phyloP scores from a whole-genome alignment of 2,888 invertebrate genomes.

The Hirtodrosophila histrioides region DNA sequence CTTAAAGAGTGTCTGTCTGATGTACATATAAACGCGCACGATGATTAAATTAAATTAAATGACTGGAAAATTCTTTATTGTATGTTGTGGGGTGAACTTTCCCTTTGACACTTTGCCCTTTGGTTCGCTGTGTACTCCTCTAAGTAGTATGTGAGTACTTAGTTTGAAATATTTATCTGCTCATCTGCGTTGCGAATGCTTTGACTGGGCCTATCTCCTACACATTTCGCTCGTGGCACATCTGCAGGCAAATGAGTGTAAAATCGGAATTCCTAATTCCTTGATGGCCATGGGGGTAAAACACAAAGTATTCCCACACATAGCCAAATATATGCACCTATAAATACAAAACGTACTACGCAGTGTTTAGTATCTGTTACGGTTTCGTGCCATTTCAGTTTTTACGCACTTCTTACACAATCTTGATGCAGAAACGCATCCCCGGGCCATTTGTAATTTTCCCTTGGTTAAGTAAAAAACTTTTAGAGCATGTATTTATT shows the following conservation, averaged over 20 bases:
- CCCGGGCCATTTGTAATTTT: constrained; percentile 45
- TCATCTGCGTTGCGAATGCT: constrained; percentile 20
- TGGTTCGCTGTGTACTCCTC: neutral
- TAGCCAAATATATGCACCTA: constrained; percentile 23
- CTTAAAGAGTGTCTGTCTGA: too few relatives aligned
- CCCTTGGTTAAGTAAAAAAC: constrained; percentile 1
- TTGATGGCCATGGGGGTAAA: constrained; percentile 40
- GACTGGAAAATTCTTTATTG: neutral
- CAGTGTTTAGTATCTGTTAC: constrained; percentile 62
- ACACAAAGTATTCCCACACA: constrained; percentile 55
- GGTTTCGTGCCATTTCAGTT: constrained; percentile 63
- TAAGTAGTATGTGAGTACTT: neutral
- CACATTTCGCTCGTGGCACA: constrained; percentile 40
- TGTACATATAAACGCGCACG: too few relatives aligned
- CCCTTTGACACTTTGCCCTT: too few relatives aligned
- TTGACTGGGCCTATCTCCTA: constrained; percentile 31
- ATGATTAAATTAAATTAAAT: neutral
- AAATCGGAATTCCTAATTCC: constrained; percentile 54
- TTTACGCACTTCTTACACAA: constrained; percentile 70
- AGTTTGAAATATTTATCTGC: constrained; percentile 6
- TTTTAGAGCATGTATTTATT: constrained; percentile 13
- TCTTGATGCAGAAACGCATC: constrained; percentile 78
- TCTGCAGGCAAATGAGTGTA: constrained; percentile 41
- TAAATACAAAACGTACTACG: constrained; percentile 27
- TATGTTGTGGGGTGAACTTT: too few relatives aligned